Conservation (phyloP, 2,113 vertebrate genomes). For the Emydura subglobosa region DNA sequence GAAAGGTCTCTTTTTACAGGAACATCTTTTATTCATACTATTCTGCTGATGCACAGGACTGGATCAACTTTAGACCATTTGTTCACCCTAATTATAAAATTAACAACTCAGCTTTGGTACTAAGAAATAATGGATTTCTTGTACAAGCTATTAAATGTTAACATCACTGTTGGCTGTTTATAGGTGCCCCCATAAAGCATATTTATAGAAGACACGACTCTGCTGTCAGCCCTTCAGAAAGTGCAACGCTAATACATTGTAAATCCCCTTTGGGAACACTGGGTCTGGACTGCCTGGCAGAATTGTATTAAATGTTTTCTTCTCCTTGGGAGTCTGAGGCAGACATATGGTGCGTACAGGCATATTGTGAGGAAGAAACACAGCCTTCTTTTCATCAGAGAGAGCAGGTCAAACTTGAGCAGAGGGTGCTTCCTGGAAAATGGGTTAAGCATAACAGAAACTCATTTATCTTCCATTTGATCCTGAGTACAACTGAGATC, state of each 20-base stretch:
- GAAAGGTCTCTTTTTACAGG: constrained; percentile 16
- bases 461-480: constrained; percentile 74
- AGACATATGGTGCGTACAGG: constrained; percentile 50
- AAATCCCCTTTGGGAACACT: not conserved
- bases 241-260: not conserved
- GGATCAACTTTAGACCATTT: not conserved
- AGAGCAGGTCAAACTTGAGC: constrained; percentile 25
- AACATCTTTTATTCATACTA: constrained; percentile 10
- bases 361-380: constrained; percentile 55
- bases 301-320: constrained; percentile 32
- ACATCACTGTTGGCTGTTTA: constrained; percentile 33
- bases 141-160: constrained; percentile 34
- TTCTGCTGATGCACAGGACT: not conserved
- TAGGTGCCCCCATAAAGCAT: constrained; percentile 12
- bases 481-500: constrained; percentile 55
- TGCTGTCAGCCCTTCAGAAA: constrained; percentile 42
- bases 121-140: not conserved
- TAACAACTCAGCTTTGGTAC: not conserved
- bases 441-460: constrained; percentile 54
- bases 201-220: constrained; percentile 28
- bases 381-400: constrained; percentile 57
- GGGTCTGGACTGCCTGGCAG: constrained; percentile 30
- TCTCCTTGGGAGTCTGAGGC: constrained; percentile 31
- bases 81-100: constrained; percentile 2
- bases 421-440: constrained; percentile 58